Conservation (phyloP, 2,797 vertebrate species). For the Diceros bicornis region DNA sequence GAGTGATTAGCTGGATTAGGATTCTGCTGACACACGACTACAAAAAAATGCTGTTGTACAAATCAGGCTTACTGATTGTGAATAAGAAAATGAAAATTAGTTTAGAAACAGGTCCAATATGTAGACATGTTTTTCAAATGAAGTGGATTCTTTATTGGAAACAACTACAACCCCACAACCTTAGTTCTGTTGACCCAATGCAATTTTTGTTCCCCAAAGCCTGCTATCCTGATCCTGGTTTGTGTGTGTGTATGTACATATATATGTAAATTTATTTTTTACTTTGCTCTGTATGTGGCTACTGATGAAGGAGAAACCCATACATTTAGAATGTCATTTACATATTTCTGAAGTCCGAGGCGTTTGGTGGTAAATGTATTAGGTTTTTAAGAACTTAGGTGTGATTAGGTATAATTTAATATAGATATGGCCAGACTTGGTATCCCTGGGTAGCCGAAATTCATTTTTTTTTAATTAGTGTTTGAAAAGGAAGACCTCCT, state of each 20-base stretch:
- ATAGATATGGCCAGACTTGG: constrained; percentile 72
- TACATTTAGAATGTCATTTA: constrained; percentile 56
- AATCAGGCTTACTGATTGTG: constrained; percentile 64
- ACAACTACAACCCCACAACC: constrained; percentile 50
- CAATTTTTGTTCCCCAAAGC: constrained; percentile 69
- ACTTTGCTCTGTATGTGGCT: neutral
- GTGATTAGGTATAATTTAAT: constrained; percentile 80
- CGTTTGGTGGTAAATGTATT: constrained; percentile 69
- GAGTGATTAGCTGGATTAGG: constrained; percentile 61
- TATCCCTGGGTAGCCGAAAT: constrained; percentile 84
- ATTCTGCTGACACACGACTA: constrained; percentile 59
- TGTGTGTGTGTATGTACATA: too few species aligned
- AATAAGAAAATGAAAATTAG: constrained; percentile 69
- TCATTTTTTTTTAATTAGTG: constrained; percentile 87
- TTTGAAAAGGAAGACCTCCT: constrained; percentile 84
- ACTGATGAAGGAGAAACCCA: neutral
- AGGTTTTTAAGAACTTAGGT: constrained; percentile 79
- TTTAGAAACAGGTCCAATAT: constrained; percentile 61
- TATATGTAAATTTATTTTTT: neutral
- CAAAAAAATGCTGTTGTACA: neutral
- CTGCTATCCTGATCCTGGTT: constrained; percentile 51
- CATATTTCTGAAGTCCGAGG: constrained; percentile 65
- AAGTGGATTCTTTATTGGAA: neutral
- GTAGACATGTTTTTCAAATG: neutral
- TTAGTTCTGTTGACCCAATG: constrained; percentile 73